Percentiles rank a stretch among this genome's conserved stretches.
Conservation (phyloP, 2,888 invertebrate genomes). For the Drosophila engyochracea region DNA sequence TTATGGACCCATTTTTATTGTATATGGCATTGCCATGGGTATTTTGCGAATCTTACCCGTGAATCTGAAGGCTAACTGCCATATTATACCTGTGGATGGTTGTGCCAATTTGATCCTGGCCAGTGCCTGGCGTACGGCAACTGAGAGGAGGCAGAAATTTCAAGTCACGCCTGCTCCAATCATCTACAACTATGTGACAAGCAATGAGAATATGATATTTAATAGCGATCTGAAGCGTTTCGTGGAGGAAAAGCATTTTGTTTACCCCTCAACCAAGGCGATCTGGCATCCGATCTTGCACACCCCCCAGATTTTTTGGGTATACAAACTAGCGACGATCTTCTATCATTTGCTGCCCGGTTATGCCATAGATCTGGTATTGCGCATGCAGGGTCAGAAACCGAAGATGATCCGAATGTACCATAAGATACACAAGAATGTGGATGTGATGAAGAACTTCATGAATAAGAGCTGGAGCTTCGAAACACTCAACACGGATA, state of each 20-base stretch:
- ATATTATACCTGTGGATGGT: slow-evolving; percentile 85
- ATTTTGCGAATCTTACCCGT: slow-evolving; percentile 86
- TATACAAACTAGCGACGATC: slow-evolving; percentile 86
- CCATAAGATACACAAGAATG: slow-evolving; percentile 86
- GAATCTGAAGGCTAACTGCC: slow-evolving; percentile 72
- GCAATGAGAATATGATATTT: slow-evolving; percentile 90
- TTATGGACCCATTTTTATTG: slow-evolving; percentile 87
- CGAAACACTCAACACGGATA: slow-evolving; percentile 87
- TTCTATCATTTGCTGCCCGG: slow-evolving; percentile 89
- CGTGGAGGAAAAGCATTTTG: neutral
- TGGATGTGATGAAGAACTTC: slow-evolving; percentile 90
- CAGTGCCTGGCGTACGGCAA: slow-evolving; percentile 85
- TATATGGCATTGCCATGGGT: slow-evolving; percentile 87
- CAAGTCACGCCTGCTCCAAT: slow-evolving; percentile 42
- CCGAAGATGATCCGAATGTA: slow-evolving; percentile 89
- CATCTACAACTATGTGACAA: slow-evolving; percentile 93
- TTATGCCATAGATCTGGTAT: slow-evolving; percentile 86
- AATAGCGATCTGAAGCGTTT: slow-evolving; percentile 89
- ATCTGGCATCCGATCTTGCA: slow-evolving; percentile 89
- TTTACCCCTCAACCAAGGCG: slow-evolving; percentile 87
- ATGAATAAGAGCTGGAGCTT: slow-evolving; percentile 90
- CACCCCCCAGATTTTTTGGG: slow-evolving; percentile 84
- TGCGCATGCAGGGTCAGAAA: slow-evolving; percentile 66
- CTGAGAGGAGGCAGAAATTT: neutral
- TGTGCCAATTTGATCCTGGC: slow-evolving; percentile 85